Evolutionary conservation across 1,140 invertebrate genomes (phyloP), one percentile per base, ranked within the genome.

Genomic region (Eumeta japonica): DNA sequence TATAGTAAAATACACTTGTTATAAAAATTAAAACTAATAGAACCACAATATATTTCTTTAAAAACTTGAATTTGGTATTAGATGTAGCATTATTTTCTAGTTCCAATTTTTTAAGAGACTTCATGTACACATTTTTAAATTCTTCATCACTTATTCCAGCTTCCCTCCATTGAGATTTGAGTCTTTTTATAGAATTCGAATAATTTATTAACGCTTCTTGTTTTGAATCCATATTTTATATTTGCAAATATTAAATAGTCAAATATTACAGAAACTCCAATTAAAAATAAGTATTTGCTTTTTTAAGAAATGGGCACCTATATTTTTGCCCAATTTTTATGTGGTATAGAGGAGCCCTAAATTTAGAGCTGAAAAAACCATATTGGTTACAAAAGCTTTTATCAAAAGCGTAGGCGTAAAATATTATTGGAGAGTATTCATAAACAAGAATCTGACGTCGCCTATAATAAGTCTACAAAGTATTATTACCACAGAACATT

Each of bases 71-170:
- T 28, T n/a, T 17, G 15, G 14, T 19, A 36, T 28, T 28, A 27
- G 16, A 41, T 16, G 10, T 43, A 12, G 20, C 36, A 16, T 14
- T 13, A 32, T 13, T 29, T 35, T 28, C 32, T 34, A 11, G 35
- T 43, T 74, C 58, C 19, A 78, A 40, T 37, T 68, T 55, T 17
- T 58, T 40, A 17, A 83, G 70, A 28, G 75, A 76, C 32, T 79
- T 59, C 33, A 71, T 59, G 41, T 82, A 81, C 31, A 80, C 60
- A 58, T 59, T 45, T 42, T 76, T 56, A 20, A 80, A 75, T 55
- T 81, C 74, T 5, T 67, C 52, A 33, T 80, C 75, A 7, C 61
- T 66, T 20, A 83, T 60, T n/a, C 63, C 75, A 11, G 48, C 31
- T 10, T 55, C 46, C 3, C 33, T 17, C 30, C 58, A 57, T 39